Percentiles rank a stretch among this genome's conserved stretches.
phyloP scores from a whole-genome alignment of 2,113 vertebrate genomes.

The Corythaixoides concolor region DNA sequence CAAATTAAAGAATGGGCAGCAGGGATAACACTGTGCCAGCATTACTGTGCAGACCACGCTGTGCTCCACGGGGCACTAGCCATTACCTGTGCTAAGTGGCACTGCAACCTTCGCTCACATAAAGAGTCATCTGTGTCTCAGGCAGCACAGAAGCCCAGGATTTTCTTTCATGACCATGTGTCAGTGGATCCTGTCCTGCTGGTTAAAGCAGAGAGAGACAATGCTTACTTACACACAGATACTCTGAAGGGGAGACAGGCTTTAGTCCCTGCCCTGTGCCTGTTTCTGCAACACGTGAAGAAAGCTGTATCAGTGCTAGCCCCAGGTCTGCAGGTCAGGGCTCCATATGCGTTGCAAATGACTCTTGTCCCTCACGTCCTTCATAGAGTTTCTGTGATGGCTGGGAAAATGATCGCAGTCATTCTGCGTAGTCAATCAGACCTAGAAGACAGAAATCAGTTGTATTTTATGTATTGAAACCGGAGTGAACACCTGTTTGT shows the following conservation, averaged over 20 bases:
- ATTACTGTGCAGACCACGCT: not conserved
- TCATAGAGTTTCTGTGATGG: not conserved
- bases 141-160: not conserved
- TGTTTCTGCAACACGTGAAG: not conserved
- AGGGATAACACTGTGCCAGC: not conserved
- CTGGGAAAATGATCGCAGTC: not conserved
- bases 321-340: not conserved
- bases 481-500: too few species aligned
- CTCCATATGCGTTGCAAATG: not conserved
- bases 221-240: not conserved
- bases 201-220: not conserved
- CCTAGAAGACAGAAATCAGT: too few species aligned
- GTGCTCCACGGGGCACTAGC: not conserved
- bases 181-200: not conserved
- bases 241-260: not conserved
- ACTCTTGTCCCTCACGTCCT: not conserved
- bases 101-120: rapidly evolving
- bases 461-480: too few species aligned
- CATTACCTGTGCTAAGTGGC: not conserved
- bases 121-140: not conserved
- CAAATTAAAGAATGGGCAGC: not conserved
- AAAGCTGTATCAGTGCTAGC: not conserved
- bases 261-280: not conserved
- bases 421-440: not conserved
- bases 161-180: rapidly evolving